These are phyloP conservation scores for Pachyuromys duprasi DNA, from an alignment of 2,797 vertebrate species.

Conservation along the genomic window DNA sequence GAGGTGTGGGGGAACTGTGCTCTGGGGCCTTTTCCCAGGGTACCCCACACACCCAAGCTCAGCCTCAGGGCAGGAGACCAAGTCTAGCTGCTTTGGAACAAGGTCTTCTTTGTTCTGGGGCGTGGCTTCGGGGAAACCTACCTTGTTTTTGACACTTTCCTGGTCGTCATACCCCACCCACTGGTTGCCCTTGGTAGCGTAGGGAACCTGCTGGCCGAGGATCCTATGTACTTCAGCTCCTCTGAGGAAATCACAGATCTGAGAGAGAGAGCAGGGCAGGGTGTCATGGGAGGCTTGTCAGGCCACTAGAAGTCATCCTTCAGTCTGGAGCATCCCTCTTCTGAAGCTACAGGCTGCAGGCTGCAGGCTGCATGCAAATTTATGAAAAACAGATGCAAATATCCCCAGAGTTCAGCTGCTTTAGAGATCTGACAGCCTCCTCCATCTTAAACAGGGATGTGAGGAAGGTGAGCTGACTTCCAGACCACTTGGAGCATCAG, in stretches of 20 bases:
- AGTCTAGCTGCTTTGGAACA: background rate
- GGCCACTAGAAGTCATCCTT: background rate
- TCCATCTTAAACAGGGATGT: background rate
- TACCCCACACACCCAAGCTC: background rate
- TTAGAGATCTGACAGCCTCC: background rate
- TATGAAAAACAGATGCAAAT: background rate
- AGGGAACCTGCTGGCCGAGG: slow-evolving; percentile 86
- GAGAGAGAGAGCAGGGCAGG: slow-evolving; percentile 13
- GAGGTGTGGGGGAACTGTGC: background rate
- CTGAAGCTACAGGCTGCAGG: too few relatives aligned
- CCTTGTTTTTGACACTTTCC: slow-evolving; percentile 87
- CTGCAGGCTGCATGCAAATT: background rate
- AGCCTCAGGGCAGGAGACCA: background rate
- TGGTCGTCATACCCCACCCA: slow-evolving; percentile 89
- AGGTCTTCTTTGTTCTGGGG: background rate
- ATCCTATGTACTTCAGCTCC: slow-evolving; percentile 86
- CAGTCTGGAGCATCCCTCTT: background rate
- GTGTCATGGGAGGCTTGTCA: background rate
- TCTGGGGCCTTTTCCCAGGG: background rate
- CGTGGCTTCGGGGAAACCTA: slow-evolving; percentile 16
- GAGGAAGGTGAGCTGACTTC: background rate
- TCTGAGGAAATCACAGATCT: slow-evolving; percentile 90
- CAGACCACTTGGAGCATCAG: background rate
- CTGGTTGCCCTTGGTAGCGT: slow-evolving; percentile 86
- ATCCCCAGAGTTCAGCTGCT: background rate